Evolutionary conservation across 2,888 invertebrate genomes (phyloP).

Genomic region (Cosmopolites sordidus): DNA sequence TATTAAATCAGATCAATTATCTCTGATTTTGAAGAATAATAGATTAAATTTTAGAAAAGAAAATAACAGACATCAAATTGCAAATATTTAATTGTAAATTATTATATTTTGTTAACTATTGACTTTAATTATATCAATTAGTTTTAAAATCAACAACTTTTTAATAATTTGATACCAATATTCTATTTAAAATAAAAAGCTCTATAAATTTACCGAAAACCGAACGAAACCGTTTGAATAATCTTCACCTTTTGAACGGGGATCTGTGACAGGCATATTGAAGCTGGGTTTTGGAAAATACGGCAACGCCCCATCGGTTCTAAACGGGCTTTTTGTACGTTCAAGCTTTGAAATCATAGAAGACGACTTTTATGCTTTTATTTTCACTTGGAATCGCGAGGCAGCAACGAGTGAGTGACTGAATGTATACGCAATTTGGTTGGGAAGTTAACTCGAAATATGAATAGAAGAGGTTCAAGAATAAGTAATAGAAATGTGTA

Average conservation of each 20-base stretch:
- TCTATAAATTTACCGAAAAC: no score
- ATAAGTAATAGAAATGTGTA: background rate
- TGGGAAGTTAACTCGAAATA: background rate
- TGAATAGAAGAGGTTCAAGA: background rate
- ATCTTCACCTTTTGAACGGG: constrained; percentile 1
- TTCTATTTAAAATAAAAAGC: no score
- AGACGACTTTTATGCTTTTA: constrained; percentile 1
- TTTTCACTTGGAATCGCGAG: background rate
- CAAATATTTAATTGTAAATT: no score
- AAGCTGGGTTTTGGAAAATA: constrained; percentile 2
- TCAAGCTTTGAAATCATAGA: constrained; percentile 18
- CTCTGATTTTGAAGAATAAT: no score
- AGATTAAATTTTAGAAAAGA: no score
- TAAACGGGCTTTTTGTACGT: constrained; percentile 5
- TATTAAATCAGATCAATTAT: no score
- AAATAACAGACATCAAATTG: no score
- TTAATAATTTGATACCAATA: no score
- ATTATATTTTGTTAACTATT: no score
- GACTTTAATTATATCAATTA: no score
- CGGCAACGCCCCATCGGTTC: constrained; percentile 13
- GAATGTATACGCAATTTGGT: constrained; percentile 1
- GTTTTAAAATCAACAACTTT: no score
- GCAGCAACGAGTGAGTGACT: background rate
- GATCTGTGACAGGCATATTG: constrained; percentile 14
- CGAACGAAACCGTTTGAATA: background rate